phyloP scores from a whole-genome alignment of 2,888 invertebrate genomes.

The Dyspetes luteomarginatus region DNA sequence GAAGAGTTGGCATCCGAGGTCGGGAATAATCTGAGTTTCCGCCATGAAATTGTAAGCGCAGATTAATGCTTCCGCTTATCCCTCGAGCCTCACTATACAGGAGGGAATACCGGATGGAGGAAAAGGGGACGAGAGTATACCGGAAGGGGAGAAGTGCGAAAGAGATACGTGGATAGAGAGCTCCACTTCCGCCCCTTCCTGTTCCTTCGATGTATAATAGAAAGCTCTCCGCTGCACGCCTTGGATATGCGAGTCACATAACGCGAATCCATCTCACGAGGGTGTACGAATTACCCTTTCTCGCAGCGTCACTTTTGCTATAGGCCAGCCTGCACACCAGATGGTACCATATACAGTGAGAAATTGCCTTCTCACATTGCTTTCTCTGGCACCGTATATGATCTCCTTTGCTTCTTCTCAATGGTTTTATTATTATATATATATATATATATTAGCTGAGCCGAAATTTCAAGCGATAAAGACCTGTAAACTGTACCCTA shows the following conservation, averaged over 20 bases:
- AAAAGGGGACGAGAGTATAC: constrained; percentile 2
- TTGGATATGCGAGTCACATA: constrained; percentile 50
- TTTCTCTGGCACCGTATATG: background rate
- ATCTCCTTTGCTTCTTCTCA: background rate
- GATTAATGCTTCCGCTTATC: constrained; percentile 65
- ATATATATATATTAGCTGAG: background rate
- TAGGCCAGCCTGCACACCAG: constrained; percentile 46
- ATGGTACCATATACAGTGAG: constrained; percentile 47
- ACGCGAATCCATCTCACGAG: constrained; percentile 42
- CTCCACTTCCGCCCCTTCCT: background rate
- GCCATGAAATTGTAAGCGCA: constrained; percentile 66
- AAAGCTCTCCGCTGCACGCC: constrained; percentile 4
- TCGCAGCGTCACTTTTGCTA: constrained; percentile 46
- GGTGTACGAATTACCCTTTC: constrained; percentile 47
- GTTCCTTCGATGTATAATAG: background rate
- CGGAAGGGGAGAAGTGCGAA: constrained; percentile 13
- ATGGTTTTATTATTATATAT: background rate
- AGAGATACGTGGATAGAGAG: constrained; percentile 16
- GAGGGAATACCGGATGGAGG: constrained; percentile 15
- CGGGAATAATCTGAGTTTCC: constrained; percentile 65
- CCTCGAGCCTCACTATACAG: constrained; percentile 47
- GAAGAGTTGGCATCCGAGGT: constrained; percentile 45
- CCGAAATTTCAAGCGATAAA: too few species aligned
- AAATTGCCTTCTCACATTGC: constrained; percentile 21
- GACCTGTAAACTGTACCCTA: too few species aligned